phyloP scores from a whole-genome alignment of 2,113 vertebrate genomes.

The Cromileptes altivelis region DNA sequence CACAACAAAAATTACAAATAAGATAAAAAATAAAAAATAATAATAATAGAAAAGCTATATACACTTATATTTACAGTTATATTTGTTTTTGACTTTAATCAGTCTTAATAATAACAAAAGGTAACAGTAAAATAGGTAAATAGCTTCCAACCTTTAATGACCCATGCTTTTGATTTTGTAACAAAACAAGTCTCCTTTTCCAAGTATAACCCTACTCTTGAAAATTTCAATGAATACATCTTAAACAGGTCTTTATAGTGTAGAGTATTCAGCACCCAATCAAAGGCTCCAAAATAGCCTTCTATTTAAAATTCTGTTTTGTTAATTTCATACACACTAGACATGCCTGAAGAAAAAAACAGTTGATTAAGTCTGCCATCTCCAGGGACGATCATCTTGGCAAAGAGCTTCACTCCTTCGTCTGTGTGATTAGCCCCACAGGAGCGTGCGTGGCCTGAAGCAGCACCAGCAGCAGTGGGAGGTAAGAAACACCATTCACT shows the following conservation, averaged over 20 bases:
- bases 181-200: neutral
- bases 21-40: too few species aligned
- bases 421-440: slow-evolving; percentile 58
- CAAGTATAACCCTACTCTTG: neutral
- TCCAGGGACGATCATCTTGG: slow-evolving; percentile 46
- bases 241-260: neutral
- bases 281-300: slow-evolving; percentile 6
- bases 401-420: slow-evolving; percentile 27
- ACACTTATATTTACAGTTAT: too few species aligned
- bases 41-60: too few species aligned
- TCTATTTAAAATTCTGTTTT: slow-evolving; percentile 11
- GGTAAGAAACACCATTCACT: slow-evolving; percentile 39
- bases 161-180: neutral
- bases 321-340: slow-evolving; percentile 20
- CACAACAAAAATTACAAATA: too few species aligned
- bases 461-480: slow-evolving; percentile 14
- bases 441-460: slow-evolving; percentile 47
- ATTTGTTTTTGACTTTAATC: neutral
- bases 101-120: neutral
- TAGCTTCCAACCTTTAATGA: neutral
- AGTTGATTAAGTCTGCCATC: slow-evolving; percentile 51
- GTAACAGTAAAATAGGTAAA: neutral
- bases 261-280: neutral
- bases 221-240: neutral
- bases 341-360: slow-evolving; percentile 40